Base-by-base conservation (phyloP, 2,113 vertebrate genomes). In the Perca flavescens region DNA sequence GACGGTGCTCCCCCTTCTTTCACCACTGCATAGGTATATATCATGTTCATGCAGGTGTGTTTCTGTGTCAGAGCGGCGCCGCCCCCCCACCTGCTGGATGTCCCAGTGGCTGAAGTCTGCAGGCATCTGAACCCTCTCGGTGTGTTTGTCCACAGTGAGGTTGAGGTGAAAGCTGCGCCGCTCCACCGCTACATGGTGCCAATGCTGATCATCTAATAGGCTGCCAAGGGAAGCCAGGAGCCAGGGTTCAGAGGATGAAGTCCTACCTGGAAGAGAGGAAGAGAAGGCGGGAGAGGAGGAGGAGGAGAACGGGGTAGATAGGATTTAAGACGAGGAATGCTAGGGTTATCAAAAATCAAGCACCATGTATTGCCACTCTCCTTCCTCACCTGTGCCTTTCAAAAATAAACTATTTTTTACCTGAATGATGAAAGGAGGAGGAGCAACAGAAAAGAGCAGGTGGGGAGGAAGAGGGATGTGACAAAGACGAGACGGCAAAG, bases 181-280 rank as follows among this genome's bases (percentile, higher is more conserved):
- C 86, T 98, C 97, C 88, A 99, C 81, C 3, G 92, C 92, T 62
- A 98, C 93, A 3, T 91, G 95, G 89, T 99, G 98, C 98, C 98
- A 99, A 11, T 99, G 97, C 50, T 97, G 97, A 73, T 99, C 98
- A n/a, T 99, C 97, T 79, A 99, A 92, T 79, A 99, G 94, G 77
- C 97, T 99, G 85, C 97, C 97, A 74, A 98, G 89, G 0, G 94
- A 96, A 57, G 96, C 91, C 19, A 90, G 93, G 75, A 79, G 85
- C 78, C 88, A 93, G 36, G 87, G 81, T 60, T 93, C 94, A 16
- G 93, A 69, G 36, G 94, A 86, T 6, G 90, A 71, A 67, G 90
- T 83, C 81, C 91, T 90, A 86, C 95, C 96, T 97, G 91, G 43
- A 77, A 83, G 89, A 88, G 40, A 91, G 15, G 16, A 12, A 5